Evolutionary conservation across 2,113 vertebrate species (phyloP).

Genomic region (Todiramphus saurophagus): DNA sequence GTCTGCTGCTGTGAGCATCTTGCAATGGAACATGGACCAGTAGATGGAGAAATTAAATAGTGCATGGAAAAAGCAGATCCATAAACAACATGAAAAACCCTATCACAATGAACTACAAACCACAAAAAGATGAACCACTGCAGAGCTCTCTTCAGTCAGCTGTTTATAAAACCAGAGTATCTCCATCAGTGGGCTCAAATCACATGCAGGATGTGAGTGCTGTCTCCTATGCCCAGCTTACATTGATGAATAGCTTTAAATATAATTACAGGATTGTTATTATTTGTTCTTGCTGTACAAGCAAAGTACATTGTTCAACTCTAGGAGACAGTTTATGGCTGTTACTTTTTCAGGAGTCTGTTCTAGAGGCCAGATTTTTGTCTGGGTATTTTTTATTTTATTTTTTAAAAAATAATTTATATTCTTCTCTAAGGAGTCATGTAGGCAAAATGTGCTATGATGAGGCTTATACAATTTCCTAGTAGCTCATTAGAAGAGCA

Average conservation of each 20-base stretch:
- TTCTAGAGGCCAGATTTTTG: not conserved
- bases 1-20: not conserved
- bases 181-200: not conserved
- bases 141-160: not conserved
- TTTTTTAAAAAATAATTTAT: not conserved
- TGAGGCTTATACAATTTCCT: not conserved
- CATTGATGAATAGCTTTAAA: not conserved
- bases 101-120: not conserved
- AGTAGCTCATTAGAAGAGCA: not conserved
- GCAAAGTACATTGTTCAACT: not conserved
- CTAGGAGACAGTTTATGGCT: not conserved
- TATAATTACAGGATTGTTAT: not conserved
- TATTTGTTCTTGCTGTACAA: not conserved
- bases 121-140: rapidly evolving
- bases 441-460: not conserved
- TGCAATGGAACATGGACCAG: not conserved
- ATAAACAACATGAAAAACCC: not conserved
- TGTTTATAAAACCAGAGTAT: not conserved
- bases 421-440: not conserved
- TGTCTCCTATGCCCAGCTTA: not conserved
- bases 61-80: not conserved
- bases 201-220: not conserved
- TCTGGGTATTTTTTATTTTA: not conserved
- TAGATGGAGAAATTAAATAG: not conserved
- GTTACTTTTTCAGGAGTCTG: not conserved